A percentile compares a stretch with the other conserved stretches of the same genome.
Evolutionary conservation across 2,113 vertebrate species (phyloP).

Genomic region (Paratilapia polleni): DNA sequence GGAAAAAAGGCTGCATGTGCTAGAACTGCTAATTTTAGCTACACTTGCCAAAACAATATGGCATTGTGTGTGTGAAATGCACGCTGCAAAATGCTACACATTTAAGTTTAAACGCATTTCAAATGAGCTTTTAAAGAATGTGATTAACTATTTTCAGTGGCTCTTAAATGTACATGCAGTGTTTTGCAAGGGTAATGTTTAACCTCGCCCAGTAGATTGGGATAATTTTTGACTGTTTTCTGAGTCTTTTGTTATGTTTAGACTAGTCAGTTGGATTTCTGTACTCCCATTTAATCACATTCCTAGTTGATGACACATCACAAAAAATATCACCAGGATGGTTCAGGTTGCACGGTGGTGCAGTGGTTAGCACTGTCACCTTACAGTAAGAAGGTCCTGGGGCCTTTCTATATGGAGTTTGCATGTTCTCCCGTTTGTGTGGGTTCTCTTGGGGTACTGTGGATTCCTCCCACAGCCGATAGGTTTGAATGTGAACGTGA

Average conservation of each 20-base stretch:
- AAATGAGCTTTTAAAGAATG: not conserved
- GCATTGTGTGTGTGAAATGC: not conserved
- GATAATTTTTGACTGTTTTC: not conserved
- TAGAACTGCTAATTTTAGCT: not conserved
- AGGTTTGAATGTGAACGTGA: not conserved
- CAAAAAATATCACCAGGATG: not conserved
- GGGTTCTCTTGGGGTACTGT: not conserved
- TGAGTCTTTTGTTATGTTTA: not conserved
- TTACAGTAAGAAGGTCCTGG: not conserved
- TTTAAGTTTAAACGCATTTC: not conserved
- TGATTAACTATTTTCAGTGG: not conserved
- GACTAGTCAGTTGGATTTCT: not conserved
- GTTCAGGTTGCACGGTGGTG: not conserved
- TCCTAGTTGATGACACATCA: not conserved
- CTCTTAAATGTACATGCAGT: not conserved
- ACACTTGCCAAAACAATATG: not conserved
- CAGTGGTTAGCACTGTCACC: not conserved
- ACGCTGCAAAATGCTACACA: not conserved
- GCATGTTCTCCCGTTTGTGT: not conserved
- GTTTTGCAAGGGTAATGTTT: not conserved
- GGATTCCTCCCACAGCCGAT: not conserved
- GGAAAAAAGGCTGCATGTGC: not conserved
- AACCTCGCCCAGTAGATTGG: not conserved
- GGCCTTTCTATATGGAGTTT: not conserved
- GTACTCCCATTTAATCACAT: not conserved